Evolutionary conservation across 1,140 invertebrate genomes (phyloP).

Genomic region (Macrostomum lignano): DNA sequence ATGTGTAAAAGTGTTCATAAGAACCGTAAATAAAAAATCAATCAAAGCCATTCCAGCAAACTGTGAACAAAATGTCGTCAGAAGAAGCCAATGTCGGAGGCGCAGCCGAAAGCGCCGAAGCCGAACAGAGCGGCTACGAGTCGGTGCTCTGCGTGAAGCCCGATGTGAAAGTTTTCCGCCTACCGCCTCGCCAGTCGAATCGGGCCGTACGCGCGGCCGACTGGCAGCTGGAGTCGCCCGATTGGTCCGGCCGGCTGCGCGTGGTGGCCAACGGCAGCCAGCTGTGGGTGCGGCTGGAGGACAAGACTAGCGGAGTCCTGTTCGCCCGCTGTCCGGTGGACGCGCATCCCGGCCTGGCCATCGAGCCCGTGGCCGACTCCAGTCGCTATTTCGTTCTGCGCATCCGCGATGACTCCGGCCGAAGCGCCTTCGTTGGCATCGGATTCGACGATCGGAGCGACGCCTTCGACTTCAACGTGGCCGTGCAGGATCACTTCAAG

Average conservation of each 20-base stretch:
- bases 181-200: slow-evolving; percentile 4
- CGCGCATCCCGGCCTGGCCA: slow-evolving; percentile 62
- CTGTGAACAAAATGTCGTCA: too few relatives aligned
- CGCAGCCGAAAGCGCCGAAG: too few relatives aligned
- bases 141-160: slow-evolving; percentile 2
- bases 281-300: slow-evolving; percentile 67
- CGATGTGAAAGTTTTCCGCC: slow-evolving; percentile 5
- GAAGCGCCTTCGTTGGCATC: slow-evolving; percentile 77
- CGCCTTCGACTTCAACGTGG: slow-evolving; percentile 94
- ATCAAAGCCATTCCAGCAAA: too few relatives aligned
- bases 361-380: slow-evolving; percentile 83
- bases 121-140: too few relatives aligned
- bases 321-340: slow-evolving; percentile 95
- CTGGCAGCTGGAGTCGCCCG: slow-evolving; percentile 80
- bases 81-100: too few relatives aligned
- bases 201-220: slow-evolving; percentile 55
- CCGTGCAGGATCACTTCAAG: slow-evolving; percentile 73
- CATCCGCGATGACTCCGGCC: slow-evolving; percentile 76
- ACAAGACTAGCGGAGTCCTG: slow-evolving; percentile 48
- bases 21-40: too few relatives aligned
- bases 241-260: slow-evolving; percentile 74
- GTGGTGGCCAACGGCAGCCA: slow-evolving; percentile 58
- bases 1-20: too few relatives aligned
- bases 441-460: slow-evolving; percentile 89
- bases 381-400: slow-evolving; percentile 88